Evolutionary conservation across 2,113 vertebrate genomes (phyloP).

Genomic region (Microcebus tavaratra): DNA sequence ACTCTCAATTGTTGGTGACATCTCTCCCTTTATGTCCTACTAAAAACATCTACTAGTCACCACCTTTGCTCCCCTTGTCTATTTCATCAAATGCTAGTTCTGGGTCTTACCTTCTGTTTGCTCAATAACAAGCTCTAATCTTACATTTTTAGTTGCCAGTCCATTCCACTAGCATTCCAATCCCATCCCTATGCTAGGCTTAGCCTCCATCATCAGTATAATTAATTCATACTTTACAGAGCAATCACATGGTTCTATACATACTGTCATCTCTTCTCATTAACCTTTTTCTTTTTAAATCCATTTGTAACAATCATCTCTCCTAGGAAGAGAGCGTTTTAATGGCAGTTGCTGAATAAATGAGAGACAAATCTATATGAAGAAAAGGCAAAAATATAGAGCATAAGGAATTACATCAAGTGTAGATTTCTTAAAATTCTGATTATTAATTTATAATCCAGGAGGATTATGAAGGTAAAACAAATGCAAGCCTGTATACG

Average conservation of each 20-base stretch:
- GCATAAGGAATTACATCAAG: neutral
- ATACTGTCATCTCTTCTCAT: slow-evolving; percentile 18
- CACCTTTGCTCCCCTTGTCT: neutral
- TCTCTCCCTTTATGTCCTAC: neutral
- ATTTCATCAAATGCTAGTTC: neutral
- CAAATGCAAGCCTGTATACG: neutral
- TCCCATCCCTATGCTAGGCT: neutral
- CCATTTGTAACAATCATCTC: slow-evolving; percentile 20
- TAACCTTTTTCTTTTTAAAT: slow-evolving; percentile 33
- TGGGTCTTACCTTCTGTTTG: neutral
- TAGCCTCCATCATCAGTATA: neutral
- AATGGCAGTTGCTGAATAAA: neutral
- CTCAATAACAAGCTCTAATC: neutral
- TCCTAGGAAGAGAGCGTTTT: neutral
- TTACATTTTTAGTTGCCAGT: neutral
- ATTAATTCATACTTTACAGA: slow-evolving; percentile 23
- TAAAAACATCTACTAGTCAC: neutral
- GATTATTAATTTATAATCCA: neutral
- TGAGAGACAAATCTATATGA: neutral
- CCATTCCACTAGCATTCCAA: neutral
- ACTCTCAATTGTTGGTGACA: neutral
- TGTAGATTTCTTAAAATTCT: neutral
- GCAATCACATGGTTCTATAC: neutral
- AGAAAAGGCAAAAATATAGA: neutral
- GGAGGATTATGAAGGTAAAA: neutral